These are phyloP conservation scores for Drosophila leontia DNA, from an alignment of 1,140 invertebrate species.

Conservation along the genomic window DNA sequence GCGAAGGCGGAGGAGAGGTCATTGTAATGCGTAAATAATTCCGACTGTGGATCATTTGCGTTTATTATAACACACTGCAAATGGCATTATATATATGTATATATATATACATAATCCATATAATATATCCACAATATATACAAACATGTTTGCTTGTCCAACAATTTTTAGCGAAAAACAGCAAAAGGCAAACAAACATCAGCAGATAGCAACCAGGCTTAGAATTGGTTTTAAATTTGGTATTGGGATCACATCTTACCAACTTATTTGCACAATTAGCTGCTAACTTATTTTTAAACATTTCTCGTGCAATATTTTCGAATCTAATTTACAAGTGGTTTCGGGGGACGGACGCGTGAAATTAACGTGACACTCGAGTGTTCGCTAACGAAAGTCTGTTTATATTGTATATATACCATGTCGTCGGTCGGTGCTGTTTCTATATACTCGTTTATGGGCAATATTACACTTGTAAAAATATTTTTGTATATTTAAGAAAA, in stretches of 20 bases:
- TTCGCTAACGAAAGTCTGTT: slow-evolving; percentile 16
- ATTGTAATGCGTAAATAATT: slow-evolving; percentile 55
- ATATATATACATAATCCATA: no score
- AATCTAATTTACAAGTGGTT: slow-evolving; percentile 67
- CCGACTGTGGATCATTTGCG: slow-evolving; percentile 9
- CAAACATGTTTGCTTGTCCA: slow-evolving; percentile 7
- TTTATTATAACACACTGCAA: slow-evolving; percentile 14
- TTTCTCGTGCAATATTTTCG: slow-evolving; percentile 70
- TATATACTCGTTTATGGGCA: slow-evolving; percentile 9
- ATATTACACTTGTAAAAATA: slow-evolving; percentile 22
- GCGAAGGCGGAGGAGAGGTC: not conserved
- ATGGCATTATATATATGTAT: not conserved
- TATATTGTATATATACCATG: not conserved
- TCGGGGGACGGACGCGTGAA: slow-evolving; percentile 40
- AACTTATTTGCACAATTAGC: slow-evolving; percentile 58
- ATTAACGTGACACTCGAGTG: slow-evolving; percentile 68
- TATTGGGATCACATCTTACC: slow-evolving; percentile 30
- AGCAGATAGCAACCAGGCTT: slow-evolving; percentile 12
- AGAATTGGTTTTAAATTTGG: slow-evolving; percentile 16
- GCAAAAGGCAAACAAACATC: slow-evolving; percentile 64
- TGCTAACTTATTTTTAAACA: slow-evolving; percentile 67
- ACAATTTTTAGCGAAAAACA: slow-evolving; percentile 71
- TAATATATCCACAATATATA: not conserved
- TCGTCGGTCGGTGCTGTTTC: not conserved
- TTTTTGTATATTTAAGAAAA: no score